These are phyloP conservation scores for Lerista edwardsae DNA, from an alignment of 2,797 vertebrate species.

Conservation along the genomic window DNA sequence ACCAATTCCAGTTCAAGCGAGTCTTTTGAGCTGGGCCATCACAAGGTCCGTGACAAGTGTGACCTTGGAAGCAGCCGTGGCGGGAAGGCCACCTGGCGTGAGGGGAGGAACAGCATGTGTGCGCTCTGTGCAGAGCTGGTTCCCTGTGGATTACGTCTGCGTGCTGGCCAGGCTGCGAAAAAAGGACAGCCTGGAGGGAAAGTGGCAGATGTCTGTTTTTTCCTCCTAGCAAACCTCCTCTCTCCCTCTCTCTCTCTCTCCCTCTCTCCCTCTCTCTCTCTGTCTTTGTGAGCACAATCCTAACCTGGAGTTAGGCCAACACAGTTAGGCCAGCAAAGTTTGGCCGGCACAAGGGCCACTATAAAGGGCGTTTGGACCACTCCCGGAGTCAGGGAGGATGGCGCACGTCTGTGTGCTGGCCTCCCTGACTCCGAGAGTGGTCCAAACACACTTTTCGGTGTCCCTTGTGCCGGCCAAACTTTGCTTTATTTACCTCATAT, in stretches of 20 bases:
- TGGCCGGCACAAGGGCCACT: no score
- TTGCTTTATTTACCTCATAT: no score
- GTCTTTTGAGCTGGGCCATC: conserved; percentile 77
- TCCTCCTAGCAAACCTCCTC: background rate
- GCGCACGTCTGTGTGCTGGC: no score
- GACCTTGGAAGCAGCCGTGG: conserved; percentile 78
- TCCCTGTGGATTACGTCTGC: background rate
- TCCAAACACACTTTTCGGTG: no score
- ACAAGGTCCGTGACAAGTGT: conserved; percentile 65
- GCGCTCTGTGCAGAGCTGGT: background rate
- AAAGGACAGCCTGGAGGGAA: background rate
- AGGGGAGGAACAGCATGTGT: background rate
- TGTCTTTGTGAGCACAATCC: no score
- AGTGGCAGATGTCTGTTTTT: background rate
- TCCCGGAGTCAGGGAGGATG: no score
- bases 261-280: no score
- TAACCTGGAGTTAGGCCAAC: no score
- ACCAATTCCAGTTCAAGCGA: conserved; percentile 77
- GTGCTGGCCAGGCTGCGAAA: background rate
- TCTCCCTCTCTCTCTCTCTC: background rate
- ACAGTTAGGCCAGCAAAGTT: no score
- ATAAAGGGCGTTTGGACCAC: no score
- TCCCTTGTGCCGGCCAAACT: no score
- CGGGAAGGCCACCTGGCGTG: conserved; percentile 21
- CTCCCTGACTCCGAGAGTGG: no score